These are phyloP conservation scores for Ernsta delagoae DNA, from an alignment of 2,888 invertebrate species.

Conservation along the genomic window DNA sequence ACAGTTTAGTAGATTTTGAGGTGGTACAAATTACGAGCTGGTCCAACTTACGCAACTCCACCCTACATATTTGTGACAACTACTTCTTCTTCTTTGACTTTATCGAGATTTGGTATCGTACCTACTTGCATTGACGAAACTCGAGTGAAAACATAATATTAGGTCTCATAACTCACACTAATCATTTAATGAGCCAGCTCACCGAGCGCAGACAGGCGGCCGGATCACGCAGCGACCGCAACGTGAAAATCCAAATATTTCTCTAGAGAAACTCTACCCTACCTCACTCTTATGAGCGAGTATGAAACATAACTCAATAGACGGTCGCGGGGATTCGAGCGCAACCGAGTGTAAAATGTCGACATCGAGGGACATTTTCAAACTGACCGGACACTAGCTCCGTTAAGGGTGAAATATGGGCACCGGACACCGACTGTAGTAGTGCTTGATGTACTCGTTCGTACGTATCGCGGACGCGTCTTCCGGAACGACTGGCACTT, in stretches of 20 bases:
- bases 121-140: conserved; percentile 10
- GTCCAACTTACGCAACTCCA: too few relatives aligned
- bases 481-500: neutral
- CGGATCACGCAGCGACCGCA: conserved; percentile 15
- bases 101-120: neutral
- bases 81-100: too few relatives aligned
- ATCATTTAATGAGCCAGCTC: conserved; percentile 25
- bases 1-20: too few relatives aligned
- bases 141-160: neutral
- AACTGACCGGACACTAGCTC: conserved; percentile 69
- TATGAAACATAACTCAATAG: conserved; percentile 79
- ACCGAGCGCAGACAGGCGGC: conserved; percentile 6
- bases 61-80: too few relatives aligned
- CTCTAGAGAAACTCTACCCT: conserved; percentile 41
- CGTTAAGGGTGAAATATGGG: conserved; percentile 64
- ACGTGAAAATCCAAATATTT: conserved; percentile 33
- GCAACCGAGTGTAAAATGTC: conserved; percentile 76
- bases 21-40: too few relatives aligned
- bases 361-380: conserved; percentile 62
- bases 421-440: conserved; percentile 46
- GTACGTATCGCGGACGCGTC: conserved; percentile 3
- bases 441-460: conserved; percentile 51
- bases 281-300: conserved; percentile 52
- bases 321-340: conserved; percentile 65
- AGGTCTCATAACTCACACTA: conserved; percentile 5